Base-by-base conservation (phyloP, 2,888 invertebrate species). In the Ormia ochracea region DNA sequence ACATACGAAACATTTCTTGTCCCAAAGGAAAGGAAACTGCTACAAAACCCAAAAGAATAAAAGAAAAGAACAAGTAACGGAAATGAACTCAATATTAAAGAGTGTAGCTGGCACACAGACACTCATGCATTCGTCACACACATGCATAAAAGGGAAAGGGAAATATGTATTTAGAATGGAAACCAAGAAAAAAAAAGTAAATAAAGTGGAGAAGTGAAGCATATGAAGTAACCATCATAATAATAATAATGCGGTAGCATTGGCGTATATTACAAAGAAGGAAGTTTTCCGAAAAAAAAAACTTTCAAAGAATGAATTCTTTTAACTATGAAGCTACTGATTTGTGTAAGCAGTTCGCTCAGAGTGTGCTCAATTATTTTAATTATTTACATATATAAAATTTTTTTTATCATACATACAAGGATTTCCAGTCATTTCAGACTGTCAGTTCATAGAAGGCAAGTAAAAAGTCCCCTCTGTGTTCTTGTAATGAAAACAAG, bases 21-120 rank as follows among this genome's bases (percentile, higher is more conserved):
- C 63, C 45, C 68, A 54, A 69, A 52, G 58, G 45, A 38, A 66
- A 54, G 70, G 66, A 76, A 80, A 63, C 41, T 12, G 50, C 54
- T 31, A 76, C 41, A 76, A 12, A 59, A 59, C 23, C 36, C 33
- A 59, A 68, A 26, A 56, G n/a, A n/a, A n/a, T n/a, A 63, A 48
- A 36, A 45, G 33, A 45, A 41, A 12, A 28, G 61, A 76, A 76
- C 80, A 80, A 80, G 80, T 80, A 68, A 80, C 70, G 80, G 80
- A 80, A 76, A 80, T 72, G 80, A 80, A 72, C 76, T 80, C 72
- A 76, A 76, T 80, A 56, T 76, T 72, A 43, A 63, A 41, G 41
- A 75, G 56, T 59, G 59, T 43, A 59, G 4, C 3, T 52, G 28
- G 52, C 43, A 61, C 9, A 56, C 72, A 21, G 4, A 33, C 4